These are phyloP conservation scores for Coptotermes formosanus DNA, from an alignment of 1,140 invertebrate genomes.

Conservation along the genomic window DNA sequence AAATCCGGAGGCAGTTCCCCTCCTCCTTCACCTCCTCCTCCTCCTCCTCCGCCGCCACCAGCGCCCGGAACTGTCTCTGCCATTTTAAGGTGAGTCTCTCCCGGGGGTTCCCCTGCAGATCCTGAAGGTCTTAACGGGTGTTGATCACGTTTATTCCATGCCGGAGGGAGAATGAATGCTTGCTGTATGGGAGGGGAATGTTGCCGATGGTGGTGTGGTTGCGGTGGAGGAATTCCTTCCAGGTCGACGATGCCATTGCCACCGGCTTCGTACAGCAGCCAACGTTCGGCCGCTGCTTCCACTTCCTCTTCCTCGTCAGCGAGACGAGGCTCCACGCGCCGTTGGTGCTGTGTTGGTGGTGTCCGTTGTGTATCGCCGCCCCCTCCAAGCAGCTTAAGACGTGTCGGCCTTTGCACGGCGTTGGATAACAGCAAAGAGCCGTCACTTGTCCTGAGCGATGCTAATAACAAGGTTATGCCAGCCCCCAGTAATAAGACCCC, in stretches of 20 bases:
- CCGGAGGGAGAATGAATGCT: background rate
- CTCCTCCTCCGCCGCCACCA: background rate
- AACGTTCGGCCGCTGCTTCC: conserved; percentile 25
- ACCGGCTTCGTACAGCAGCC: conserved; percentile 10
- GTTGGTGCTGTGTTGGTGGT: background rate
- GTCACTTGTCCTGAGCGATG: conserved; percentile 3
- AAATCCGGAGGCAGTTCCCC: background rate
- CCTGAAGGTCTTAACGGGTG: background rate
- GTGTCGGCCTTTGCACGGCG: background rate
- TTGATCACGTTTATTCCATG: conserved; percentile 4
- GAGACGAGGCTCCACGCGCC: background rate
- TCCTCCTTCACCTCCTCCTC: background rate
- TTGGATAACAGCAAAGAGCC: conserved; percentile 23
- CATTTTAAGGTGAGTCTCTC: background rate
- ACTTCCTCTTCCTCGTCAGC: background rate
- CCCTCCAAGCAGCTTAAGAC: background rate
- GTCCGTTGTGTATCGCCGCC: background rate
- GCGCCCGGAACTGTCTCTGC: background rate
- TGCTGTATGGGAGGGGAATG: background rate
- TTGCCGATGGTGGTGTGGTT: no score
- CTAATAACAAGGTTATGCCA: conserved; percentile 8
- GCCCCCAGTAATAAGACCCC: conserved; percentile 23
- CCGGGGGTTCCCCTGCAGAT: background rate
- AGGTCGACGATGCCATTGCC: conserved; percentile 24
- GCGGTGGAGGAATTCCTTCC: background rate